Conservation (phyloP, 2,113 vertebrate species). For the Catharus fuscescens region DNA sequence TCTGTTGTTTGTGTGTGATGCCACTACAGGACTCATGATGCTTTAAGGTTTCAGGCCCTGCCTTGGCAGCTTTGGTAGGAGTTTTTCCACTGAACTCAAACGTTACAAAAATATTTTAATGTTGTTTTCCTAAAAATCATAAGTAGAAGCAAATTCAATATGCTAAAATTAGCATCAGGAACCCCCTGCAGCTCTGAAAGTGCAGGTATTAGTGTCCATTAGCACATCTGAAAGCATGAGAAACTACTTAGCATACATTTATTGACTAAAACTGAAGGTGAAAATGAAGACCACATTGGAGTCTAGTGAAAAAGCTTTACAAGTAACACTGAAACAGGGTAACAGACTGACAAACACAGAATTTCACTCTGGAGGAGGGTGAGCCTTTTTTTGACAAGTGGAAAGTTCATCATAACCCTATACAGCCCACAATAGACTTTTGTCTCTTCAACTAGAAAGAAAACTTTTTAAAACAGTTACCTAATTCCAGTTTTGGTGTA, state of each 20-base stretch:
- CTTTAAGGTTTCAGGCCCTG: not conserved
- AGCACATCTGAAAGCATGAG: not conserved
- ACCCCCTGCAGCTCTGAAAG: slow-evolving; percentile 17
- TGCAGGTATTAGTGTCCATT: slow-evolving; percentile 8
- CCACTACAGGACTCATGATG: not conserved
- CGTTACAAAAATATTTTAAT: not conserved
- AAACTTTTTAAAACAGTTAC: not conserved
- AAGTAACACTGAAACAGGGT: not conserved
- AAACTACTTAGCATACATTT: slow-evolving; percentile 10
- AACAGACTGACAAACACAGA: not conserved
- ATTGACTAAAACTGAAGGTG: not conserved
- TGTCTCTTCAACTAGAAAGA: not conserved
- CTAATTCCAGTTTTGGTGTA: not conserved
- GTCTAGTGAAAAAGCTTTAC: not conserved
- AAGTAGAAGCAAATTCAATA: not conserved
- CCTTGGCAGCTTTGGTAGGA: not conserved
- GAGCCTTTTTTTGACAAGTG: not conserved
- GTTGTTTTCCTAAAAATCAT: not conserved
- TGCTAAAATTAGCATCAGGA: not conserved
- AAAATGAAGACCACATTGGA: not conserved
- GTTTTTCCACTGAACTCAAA: not conserved
- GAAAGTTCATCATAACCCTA: not conserved
- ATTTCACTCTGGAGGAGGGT: not conserved
- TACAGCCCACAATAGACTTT: not conserved
- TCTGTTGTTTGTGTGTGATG: not conserved